A percentile compares a stretch with the other conserved stretches of the same genome.
These are phyloP conservation scores for Chirona hameri DNA, from an alignment of 2,888 invertebrate species.

Conservation along the genomic window DNA sequence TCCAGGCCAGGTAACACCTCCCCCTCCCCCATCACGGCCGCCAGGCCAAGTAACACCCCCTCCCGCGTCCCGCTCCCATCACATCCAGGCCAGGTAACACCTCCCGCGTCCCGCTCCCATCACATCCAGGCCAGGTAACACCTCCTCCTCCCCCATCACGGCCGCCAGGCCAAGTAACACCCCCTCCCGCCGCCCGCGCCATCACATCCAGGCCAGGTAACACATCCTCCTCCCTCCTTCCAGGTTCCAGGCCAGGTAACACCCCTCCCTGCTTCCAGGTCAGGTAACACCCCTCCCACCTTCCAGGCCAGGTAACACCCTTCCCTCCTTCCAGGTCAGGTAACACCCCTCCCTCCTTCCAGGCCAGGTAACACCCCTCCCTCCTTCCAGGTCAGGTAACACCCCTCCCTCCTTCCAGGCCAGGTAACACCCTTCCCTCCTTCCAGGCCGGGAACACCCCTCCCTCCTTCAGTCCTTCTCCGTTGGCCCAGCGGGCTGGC, in stretches of 20 bases:
- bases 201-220: background rate
- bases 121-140: background rate
- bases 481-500: no score
- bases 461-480: no score
- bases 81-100: no score
- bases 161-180: background rate
- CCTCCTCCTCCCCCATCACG: background rate
- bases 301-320: background rate
- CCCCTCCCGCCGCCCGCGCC: no score
- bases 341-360: constrained; percentile 33
- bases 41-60: background rate
- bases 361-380: background rate
- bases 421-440: no score
- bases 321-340: background rate
- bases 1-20: background rate
- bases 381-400: background rate
- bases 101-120: no score
- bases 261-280: no score
- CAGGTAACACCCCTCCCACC: no score
- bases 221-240: no score
- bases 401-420: background rate
- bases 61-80: no score
- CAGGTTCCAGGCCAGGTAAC: no score
- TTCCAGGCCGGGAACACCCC: no score
- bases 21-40: background rate